These are phyloP conservation scores for Trididemnum miniatum DNA, from an alignment of 23 tunicate genomes.

Conservation along the genomic window DNA sequence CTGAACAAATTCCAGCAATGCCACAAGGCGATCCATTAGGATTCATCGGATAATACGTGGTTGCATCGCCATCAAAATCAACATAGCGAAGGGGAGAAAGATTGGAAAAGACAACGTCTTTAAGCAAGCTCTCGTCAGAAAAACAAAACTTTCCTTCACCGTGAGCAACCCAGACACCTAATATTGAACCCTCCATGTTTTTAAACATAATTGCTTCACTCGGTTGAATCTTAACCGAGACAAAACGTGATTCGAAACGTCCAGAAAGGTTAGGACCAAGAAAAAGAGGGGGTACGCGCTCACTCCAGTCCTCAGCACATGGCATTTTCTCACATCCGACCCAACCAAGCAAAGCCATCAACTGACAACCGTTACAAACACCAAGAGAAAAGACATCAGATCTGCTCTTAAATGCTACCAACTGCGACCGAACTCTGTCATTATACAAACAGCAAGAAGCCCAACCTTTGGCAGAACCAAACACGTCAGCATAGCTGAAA, in stretches of 20 bases:
- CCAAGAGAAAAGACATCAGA: slow-evolving; percentile 85
- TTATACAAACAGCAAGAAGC: slow-evolving; percentile 78
- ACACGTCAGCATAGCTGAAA: slow-evolving; percentile 87
- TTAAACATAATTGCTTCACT: slow-evolving; percentile 49
- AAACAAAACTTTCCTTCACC: slow-evolving; percentile 80
- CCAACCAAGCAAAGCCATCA: slow-evolving; percentile 95
- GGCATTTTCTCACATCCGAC: slow-evolving; percentile 41
- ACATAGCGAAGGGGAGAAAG: slow-evolving; percentile 53
- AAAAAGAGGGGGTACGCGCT: not conserved
- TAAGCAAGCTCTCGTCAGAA: slow-evolving; percentile 6
- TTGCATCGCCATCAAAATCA: slow-evolving; percentile 57
- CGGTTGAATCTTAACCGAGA: slow-evolving; percentile 41
- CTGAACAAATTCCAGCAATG: slow-evolving; percentile 81
- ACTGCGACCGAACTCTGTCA: slow-evolving; percentile 31
- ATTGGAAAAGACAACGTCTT: not conserved
- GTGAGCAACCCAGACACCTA: slow-evolving; percentile 92
- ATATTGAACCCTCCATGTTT: slow-evolving; percentile 55
- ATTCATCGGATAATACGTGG: slow-evolving; percentile 68
- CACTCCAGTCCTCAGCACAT: not conserved
- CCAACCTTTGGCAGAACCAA: slow-evolving; percentile 97
- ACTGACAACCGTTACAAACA: slow-evolving; percentile 93
- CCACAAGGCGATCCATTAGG: slow-evolving; percentile 87
- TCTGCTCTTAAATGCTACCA: slow-evolving; percentile 44
- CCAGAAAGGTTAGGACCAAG: slow-evolving; percentile 61
- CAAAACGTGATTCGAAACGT: slow-evolving; percentile 79